Conservation (phyloP, 2,888 invertebrate species). For the Criorhina ranunculi region DNA sequence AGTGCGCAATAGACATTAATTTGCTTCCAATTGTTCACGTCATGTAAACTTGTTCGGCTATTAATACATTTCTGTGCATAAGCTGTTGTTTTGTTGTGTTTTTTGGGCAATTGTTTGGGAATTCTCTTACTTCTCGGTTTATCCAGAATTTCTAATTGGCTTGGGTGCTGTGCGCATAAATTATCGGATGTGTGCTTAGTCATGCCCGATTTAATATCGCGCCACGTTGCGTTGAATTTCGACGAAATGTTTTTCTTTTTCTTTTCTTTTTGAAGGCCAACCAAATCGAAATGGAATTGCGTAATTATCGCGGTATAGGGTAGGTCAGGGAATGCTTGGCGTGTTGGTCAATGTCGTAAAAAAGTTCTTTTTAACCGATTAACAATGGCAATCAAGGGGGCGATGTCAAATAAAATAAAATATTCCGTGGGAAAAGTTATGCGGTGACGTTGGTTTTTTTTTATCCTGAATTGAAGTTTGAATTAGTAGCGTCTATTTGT, state of each 20-base stretch:
- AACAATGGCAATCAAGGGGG: background rate
- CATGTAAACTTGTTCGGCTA: conserved; percentile 17
- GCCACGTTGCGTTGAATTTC: conserved; percentile 28
- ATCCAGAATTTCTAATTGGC: background rate
- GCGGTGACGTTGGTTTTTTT: background rate
- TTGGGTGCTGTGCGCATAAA: conserved; percentile 34
- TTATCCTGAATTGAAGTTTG: background rate
- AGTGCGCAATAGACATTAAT: conserved; percentile 58
- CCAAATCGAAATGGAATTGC: conserved; percentile 28
- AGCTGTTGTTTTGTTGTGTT: too few species aligned
- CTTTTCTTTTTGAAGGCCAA: background rate
- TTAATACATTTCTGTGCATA: conserved; percentile 2
- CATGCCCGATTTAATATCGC: conserved; percentile 17
- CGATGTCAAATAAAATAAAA: background rate
- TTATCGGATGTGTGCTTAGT: conserved; percentile 7
- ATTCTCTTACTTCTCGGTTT: conserved; percentile 4
- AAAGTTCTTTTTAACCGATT: background rate
- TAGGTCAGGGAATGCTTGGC: conserved; percentile 26
- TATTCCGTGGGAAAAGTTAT: background rate
- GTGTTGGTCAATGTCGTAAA: background rate
- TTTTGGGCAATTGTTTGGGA: conserved; percentile 5
- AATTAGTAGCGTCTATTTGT: background rate
- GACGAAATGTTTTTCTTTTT: background rate
- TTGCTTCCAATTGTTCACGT: conserved; percentile 30
- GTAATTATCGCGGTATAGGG: conserved; percentile 19